Evolutionary conservation across 2,797 vertebrate genomes (phyloP).

Genomic region (Euphonia xanthogaster): DNA sequence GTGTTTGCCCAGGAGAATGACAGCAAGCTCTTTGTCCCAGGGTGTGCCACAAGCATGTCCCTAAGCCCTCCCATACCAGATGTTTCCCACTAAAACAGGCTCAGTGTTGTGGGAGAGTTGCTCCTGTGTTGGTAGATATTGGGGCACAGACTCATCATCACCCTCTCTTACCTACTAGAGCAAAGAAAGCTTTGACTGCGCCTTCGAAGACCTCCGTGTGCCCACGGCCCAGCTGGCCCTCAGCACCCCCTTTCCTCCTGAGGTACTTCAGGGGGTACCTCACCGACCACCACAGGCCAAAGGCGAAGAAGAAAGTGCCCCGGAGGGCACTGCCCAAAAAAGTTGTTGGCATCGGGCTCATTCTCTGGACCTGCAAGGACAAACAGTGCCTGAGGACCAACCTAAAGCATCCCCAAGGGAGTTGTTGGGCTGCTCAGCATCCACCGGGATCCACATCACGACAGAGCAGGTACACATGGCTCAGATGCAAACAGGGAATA

Average conservation of each 20-base stretch:
- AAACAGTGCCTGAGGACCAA: background rate
- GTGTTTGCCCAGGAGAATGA: rapidly evolving
- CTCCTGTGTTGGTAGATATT: rapidly evolving
- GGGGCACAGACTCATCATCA: background rate
- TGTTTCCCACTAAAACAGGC: background rate
- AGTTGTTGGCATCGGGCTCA: slow-evolving; percentile 76
- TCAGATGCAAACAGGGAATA: background rate
- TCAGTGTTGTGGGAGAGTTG: rapidly evolving
- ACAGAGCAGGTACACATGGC: rapidly evolving
- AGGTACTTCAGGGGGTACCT: slow-evolving; percentile 76
- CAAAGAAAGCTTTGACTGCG: slow-evolving; percentile 74
- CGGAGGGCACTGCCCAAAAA: slow-evolving; percentile 92
- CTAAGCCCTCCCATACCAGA: too few species aligned
- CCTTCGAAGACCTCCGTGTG: slow-evolving; percentile 83
- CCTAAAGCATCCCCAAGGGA: background rate
- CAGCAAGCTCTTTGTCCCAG: background rate
- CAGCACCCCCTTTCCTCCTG: background rate
- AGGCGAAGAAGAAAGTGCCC: slow-evolving; percentile 87
- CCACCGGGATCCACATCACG: rapidly evolving
- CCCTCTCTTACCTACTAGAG: slow-evolving; percentile 80
- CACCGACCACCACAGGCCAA: slow-evolving; percentile 89
- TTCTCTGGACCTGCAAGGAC: background rate
- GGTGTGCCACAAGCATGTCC: rapidly evolving
- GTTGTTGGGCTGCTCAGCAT: background rate
- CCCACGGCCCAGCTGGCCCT: slow-evolving; percentile 26